A percentile compares a stretch with the other conserved stretches of the same genome.
phyloP scores from a whole-genome alignment of 2,888 invertebrate species.

The Antitype chi region DNA sequence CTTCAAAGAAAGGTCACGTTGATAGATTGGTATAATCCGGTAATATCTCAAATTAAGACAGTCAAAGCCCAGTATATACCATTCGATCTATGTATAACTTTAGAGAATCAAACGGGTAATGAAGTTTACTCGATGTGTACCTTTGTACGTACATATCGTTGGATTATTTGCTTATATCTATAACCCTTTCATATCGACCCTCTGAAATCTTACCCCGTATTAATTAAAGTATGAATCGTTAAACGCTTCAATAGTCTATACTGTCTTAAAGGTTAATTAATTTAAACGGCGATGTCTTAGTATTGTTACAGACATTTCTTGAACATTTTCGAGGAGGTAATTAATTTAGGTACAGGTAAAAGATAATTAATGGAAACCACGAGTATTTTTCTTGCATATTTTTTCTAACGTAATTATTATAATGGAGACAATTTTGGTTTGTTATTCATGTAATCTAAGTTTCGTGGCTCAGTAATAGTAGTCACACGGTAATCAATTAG shows the following conservation, averaged over 20 bases:
- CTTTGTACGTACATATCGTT: neutral
- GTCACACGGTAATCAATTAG: too few species aligned
- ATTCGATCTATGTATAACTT: neutral
- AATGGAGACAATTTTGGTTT: constrained; percentile 14
- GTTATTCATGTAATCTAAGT: constrained; percentile 5
- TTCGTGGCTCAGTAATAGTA: too few species aligned
- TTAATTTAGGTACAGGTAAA: constrained; percentile 29
- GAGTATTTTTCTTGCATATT: constrained; percentile 23
- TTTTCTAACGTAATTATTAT: constrained; percentile 16
- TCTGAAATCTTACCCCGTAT: constrained; percentile 33
- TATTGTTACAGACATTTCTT: constrained; percentile 17
- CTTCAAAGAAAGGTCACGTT: constrained; percentile 10
- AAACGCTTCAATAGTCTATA: constrained; percentile 30
- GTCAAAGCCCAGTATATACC: constrained; percentile 1
- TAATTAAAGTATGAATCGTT: constrained; percentile 53
- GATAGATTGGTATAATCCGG: neutral
- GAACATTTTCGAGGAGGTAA: constrained; percentile 26
- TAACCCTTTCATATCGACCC: constrained; percentile 27
- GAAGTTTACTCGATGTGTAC: constrained; percentile 25
- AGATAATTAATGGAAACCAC: constrained; percentile 1
- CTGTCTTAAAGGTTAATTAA: constrained; percentile 47
- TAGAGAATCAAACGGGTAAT: constrained; percentile 23
- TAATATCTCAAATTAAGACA: constrained; percentile 14
- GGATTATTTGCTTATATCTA: constrained; percentile 44
- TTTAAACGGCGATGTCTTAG: constrained; percentile 16